phyloP scores from a whole-genome alignment of 2,888 invertebrate species.

The Watsonalla cultraria region DNA sequence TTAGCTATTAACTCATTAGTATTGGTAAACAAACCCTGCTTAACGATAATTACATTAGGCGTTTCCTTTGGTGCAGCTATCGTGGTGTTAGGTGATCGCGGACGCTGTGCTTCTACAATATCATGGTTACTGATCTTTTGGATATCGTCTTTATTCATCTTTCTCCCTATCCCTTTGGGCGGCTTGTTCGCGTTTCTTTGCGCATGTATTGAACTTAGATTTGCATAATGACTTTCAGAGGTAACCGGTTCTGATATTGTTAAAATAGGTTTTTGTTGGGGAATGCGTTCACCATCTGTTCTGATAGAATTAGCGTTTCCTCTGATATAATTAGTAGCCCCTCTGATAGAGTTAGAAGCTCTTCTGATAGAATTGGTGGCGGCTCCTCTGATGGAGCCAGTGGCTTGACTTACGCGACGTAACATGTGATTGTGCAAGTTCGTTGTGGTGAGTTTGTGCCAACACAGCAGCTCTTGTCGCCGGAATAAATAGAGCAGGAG shows the following conservation, averaged over 20 bases:
- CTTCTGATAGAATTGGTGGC: too few relatives aligned
- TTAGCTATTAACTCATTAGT: conserved; percentile 74
- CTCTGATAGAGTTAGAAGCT: too few relatives aligned
- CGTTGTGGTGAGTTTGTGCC: conserved; percentile 10
- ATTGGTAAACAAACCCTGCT: conserved; percentile 80
- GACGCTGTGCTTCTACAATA: conserved; percentile 7
- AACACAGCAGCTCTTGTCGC: conserved; percentile 3
- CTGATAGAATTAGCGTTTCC: too few relatives aligned
- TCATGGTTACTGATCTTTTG: conserved; percentile 33
- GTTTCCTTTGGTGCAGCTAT: conserved; percentile 13
- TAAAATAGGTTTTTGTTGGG: too few relatives aligned
- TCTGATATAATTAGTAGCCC: too few relatives aligned
- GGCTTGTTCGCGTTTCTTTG: conserved; percentile 19
- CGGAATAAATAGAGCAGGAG: conserved; percentile 54
- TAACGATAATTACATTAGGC: conserved; percentile 74
- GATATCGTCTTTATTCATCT: conserved; percentile 60
- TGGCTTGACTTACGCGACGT: conserved; percentile 1
- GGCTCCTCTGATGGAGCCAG: conserved; percentile 7
- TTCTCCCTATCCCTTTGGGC: conserved; percentile 37
- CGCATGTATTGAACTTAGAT: conserved; percentile 3
- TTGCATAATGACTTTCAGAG: conserved; percentile 4
- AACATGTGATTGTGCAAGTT: conserved; percentile 6
- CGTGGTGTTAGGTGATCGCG: conserved; percentile 5
- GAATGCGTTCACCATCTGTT: too few relatives aligned
- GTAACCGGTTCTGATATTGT: background rate